Evolutionary conservation across 2,888 invertebrate species (phyloP).

Genomic region (Drosophila fungiperda): DNA sequence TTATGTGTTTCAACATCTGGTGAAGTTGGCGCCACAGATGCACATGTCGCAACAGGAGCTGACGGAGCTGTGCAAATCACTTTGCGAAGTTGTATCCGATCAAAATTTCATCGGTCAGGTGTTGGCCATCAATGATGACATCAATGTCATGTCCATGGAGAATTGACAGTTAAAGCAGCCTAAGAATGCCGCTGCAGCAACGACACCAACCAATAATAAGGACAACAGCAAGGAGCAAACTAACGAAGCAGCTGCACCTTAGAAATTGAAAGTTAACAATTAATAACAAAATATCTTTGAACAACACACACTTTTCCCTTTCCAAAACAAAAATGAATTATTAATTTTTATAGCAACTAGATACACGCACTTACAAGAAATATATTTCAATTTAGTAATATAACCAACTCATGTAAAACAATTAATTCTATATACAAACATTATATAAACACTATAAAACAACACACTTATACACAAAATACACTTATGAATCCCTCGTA

Average conservation of each 20-base stretch:
- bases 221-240: constrained; percentile 20
- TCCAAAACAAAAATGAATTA: constrained; percentile 20
- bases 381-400: constrained; percentile 64
- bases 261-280: constrained; percentile 44
- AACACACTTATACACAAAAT: constrained; percentile 26
- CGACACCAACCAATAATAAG: neutral
- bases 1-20: constrained; percentile 87
- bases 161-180: constrained; percentile 87
- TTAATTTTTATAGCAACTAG: constrained; percentile 59
- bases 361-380: constrained; percentile 36
- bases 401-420: constrained; percentile 37
- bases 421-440: constrained; percentile 19
- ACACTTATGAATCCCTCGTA: constrained; percentile 48
- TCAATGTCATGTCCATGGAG: constrained; percentile 91
- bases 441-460: constrained; percentile 36
- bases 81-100: constrained; percentile 90
- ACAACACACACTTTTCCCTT: constrained; percentile 18
- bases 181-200: constrained; percentile 68
- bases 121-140: constrained; percentile 92
- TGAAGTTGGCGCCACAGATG: constrained; percentile 90
- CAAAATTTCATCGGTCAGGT: constrained; percentile 91
- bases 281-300: constrained; percentile 19
- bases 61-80: constrained; percentile 87
- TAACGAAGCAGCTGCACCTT: constrained; percentile 65
- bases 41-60: constrained; percentile 89